These are phyloP conservation scores for Acanthaster planci DNA, from an alignment of 35 echinoderm and acorn worm genomes.

Conservation along the genomic window DNA sequence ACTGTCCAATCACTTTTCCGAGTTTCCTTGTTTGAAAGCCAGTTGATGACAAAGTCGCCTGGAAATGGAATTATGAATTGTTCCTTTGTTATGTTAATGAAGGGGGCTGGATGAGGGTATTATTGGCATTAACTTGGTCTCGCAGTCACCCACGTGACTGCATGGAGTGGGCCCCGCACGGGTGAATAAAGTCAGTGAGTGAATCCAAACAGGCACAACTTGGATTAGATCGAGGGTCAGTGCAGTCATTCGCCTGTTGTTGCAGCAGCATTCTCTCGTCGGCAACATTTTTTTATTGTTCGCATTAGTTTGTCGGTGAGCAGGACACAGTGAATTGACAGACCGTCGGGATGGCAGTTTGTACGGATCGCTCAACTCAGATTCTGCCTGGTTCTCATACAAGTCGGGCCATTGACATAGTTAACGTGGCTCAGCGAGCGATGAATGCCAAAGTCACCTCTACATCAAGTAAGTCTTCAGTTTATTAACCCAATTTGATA, in stretches of 20 bases:
- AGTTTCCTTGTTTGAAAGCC: background rate
- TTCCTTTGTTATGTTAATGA: slow-evolving; percentile 3
- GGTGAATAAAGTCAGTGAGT: background rate
- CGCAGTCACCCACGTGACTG: background rate
- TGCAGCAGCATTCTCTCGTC: no score
- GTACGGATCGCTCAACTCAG: slow-evolving; percentile 7
- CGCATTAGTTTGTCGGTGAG: no score
- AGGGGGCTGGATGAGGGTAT: background rate
- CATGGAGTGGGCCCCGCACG: background rate
- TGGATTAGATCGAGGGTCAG: background rate
- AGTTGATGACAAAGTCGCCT: slow-evolving; percentile 3
- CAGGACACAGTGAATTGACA: no score
- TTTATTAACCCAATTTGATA: background rate
- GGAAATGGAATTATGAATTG: slow-evolving; percentile 4
- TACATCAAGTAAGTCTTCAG: slow-evolving; percentile 5
- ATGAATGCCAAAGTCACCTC: slow-evolving; percentile 24
- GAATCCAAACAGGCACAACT: background rate
- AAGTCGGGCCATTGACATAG: slow-evolving; percentile 4
- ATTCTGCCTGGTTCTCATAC: background rate
- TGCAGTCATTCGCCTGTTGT: no score
- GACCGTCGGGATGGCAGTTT: background rate
- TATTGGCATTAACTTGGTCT: slow-evolving; percentile 10
- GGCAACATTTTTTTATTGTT: no score
- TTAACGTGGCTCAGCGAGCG: background rate
- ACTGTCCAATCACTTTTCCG: background rate